Evolutionary conservation across 2,113 vertebrate species (phyloP).

Genomic region (Poicephalus gulielmi): DNA sequence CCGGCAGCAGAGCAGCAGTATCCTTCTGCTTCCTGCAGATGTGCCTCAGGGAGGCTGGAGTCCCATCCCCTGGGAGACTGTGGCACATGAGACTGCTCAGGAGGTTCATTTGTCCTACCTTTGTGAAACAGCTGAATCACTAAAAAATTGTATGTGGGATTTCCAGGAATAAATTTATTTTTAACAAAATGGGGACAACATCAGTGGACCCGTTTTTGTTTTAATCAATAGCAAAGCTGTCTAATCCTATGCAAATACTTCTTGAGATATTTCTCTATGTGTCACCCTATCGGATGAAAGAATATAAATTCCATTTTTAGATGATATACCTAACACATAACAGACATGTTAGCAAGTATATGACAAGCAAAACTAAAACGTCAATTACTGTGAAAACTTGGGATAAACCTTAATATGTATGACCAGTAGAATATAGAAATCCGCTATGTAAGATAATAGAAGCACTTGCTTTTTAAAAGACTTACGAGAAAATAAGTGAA

Average conservation of each 20-base stretch:
- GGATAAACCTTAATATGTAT: background rate
- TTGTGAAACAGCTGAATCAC: background rate
- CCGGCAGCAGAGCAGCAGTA: background rate
- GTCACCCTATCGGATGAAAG: background rate
- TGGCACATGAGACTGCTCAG: background rate
- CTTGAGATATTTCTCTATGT: background rate
- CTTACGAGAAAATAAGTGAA: background rate
- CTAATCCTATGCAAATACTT: background rate
- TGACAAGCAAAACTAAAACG: background rate
- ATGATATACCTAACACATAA: background rate
- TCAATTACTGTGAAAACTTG: background rate
- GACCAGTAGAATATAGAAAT: background rate
- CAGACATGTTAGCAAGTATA: background rate
- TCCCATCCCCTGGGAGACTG: background rate
- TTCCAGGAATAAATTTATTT: background rate
- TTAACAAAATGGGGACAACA: background rate
- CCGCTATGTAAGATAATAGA: background rate
- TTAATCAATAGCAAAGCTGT: constrained; percentile 2
- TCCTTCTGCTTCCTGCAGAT: rapidly evolving
- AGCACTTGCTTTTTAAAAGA: background rate
- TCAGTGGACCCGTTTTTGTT: background rate
- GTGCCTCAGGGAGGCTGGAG: background rate
- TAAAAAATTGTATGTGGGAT: background rate
- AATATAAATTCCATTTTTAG: background rate
- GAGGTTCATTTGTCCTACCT: background rate